phyloP scores from a whole-genome alignment of 1,140 invertebrate genomes.

The Drosophila ambigua region DNA sequence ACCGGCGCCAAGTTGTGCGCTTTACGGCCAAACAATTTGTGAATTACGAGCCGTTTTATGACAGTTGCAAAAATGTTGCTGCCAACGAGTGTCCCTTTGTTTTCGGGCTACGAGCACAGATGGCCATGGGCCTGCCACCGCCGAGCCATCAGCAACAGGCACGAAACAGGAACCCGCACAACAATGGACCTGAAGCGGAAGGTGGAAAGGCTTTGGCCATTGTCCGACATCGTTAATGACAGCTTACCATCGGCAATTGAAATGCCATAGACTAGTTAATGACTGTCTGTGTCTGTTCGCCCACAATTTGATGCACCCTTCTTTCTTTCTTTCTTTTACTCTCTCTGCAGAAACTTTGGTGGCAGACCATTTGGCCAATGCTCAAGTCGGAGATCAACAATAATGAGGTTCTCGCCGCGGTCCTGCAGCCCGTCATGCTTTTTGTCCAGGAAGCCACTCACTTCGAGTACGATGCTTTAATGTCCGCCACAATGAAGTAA shows the following conservation, averaged over 20 bases:
- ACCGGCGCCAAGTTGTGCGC: conserved; percentile 59
- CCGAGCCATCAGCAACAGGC: too few species aligned
- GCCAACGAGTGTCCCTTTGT: conserved; percentile 24
- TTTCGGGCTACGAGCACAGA: conserved; percentile 5
- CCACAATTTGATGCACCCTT: conserved; percentile 22
- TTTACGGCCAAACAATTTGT: conserved; percentile 72
- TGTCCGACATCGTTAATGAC: conserved; percentile 52
- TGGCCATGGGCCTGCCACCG: neutral
- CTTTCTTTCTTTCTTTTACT: conserved; percentile 29
- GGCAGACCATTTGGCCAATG: conserved; percentile 96
- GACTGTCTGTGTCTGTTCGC: conserved; percentile 21
- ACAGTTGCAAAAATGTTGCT: conserved; percentile 57
- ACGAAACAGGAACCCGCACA: neutral
- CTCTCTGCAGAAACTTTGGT: conserved; percentile 95
- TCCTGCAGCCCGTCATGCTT: conserved; percentile 94
- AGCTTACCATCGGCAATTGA: conserved; percentile 53
- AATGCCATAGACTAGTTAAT: conserved; percentile 50
- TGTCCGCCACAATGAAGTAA: conserved; percentile 92
- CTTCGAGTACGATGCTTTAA: conserved; percentile 93
- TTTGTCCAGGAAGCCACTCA: conserved; percentile 93
- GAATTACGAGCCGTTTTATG: conserved; percentile 72
- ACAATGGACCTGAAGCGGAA: conserved; percentile 21
- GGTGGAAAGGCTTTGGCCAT: conserved; percentile 15
- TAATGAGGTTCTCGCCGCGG: conserved; percentile 93
- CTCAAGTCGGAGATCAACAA: conserved; percentile 93